Evolutionary conservation across 1,140 invertebrate genomes (phyloP).

Genomic region (Monochamus saltuarius): DNA sequence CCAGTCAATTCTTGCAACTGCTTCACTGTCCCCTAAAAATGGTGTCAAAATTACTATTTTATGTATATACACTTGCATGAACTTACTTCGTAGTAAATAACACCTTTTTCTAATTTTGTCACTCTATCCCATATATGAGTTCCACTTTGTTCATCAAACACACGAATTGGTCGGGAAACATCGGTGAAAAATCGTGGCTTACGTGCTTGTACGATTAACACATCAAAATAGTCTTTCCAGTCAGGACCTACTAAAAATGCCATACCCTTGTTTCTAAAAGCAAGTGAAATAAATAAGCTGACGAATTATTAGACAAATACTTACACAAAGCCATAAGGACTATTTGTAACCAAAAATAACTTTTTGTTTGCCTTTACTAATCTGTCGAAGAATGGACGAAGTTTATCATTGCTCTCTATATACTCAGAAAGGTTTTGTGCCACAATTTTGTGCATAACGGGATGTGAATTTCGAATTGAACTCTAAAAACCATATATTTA

Average conservation of each 20-base stretch:
- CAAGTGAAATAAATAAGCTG: constrained; percentile 11
- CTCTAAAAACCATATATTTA: constrained; percentile 61
- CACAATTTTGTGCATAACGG: constrained; percentile 86
- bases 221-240: constrained; percentile 92
- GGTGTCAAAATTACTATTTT: background rate
- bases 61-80: background rate
- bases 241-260: constrained; percentile 82
- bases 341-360: constrained; percentile 95
- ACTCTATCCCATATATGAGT: constrained; percentile 91
- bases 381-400: constrained; percentile 76
- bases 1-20: constrained; percentile 89
- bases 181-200: constrained; percentile 97
- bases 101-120: constrained; percentile 79
- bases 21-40: constrained; percentile 81
- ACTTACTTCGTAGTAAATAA: constrained; percentile 88
- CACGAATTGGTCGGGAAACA: constrained; percentile 82
- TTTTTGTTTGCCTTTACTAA: constrained; percentile 78
- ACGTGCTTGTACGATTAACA: constrained; percentile 91
- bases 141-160: constrained; percentile 79
- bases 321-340: constrained; percentile 96
- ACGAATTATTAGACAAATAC: constrained; percentile 48
- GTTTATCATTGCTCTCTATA: constrained; percentile 74
- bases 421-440: constrained; percentile 77
- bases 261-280: constrained; percentile 86
- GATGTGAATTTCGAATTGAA: constrained; percentile 86